Evolutionary conservation across 2,888 invertebrate genomes (phyloP), one percentile per base, ranked within the genome.

Genomic region (Dione juno): DNA sequence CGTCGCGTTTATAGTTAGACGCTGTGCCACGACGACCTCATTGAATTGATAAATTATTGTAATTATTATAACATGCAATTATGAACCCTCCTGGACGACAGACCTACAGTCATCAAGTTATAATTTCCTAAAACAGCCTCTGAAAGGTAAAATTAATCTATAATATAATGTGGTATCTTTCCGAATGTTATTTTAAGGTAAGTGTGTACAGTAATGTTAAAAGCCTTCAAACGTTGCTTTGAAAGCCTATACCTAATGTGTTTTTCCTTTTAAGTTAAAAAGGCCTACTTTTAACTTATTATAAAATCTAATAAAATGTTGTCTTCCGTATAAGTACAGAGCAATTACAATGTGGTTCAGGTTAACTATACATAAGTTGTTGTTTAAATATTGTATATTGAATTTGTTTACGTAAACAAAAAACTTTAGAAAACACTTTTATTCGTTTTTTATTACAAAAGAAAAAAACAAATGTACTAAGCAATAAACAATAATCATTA

Each of bases 141-240:
- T 28, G 2, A n/a, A 45, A 28, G 10, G 11, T 43, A 19, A 61
- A 61, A 41, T n/a, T 21, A 45, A 45, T 28, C n/a, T 28, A 45
- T 28, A 45, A 64, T 40, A 35, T 2, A 63, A n/a, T 48, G 16
- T 16, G 16, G 35, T 64, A 64, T 37, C 19, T 50, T 64, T 50
- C 48, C 37, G 13, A 64, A 50, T 64, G 37, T 37, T 64, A 64
- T 64, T 64, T 64, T 50, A 50, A 64, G 19, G 14, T 40, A 64
- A 64, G 64, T 64, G 64, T 64, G 50, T 64, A 64, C 64, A 64
- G 50, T 64, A 64, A 64, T 50, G 64, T 19, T 64, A 64, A 64
- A 64, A 64, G 64, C 64, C 50, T 64, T 64, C 40, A 40, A 64
- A 50, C 64, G 64, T 64, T 19, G 50, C 64, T 64, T 64, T 50